phyloP scores from a whole-genome alignment of 1,140 invertebrate species.

The Whitmania pigra region DNA sequence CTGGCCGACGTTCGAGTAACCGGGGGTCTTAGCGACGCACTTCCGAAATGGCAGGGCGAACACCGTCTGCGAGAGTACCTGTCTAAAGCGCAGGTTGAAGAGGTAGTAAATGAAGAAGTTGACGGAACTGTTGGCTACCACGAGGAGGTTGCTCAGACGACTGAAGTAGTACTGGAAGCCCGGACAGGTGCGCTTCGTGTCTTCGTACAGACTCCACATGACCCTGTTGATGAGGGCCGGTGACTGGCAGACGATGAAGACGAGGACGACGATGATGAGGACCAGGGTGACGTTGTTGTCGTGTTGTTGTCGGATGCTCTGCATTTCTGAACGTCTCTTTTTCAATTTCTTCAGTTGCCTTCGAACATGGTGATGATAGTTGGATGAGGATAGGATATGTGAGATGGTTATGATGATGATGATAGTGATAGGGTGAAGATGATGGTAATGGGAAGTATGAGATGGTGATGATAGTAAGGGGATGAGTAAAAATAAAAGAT shows the following conservation, averaged over 20 bases:
- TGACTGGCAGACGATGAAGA: constrained; percentile 21
- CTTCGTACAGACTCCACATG: constrained; percentile 18
- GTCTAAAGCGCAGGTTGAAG: constrained; percentile 24
- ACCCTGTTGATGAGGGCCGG: constrained; percentile 24
- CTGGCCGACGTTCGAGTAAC: background rate
- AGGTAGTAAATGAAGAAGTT: constrained; percentile 25
- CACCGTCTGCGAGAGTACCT: constrained; percentile 9
- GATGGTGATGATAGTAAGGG: background rate
- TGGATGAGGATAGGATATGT: no score
- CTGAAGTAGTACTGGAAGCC: constrained; percentile 26
- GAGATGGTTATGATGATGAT: constrained; percentile 6
- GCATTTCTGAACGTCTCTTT: constrained; percentile 23
- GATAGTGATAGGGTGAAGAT: background rate
- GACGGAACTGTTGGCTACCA: constrained; percentile 21
- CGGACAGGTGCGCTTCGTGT: constrained; percentile 17
- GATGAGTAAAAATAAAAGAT: no score
- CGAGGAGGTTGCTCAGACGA: constrained; percentile 21
- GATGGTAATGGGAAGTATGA: no score
- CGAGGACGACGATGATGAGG: constrained; percentile 22
- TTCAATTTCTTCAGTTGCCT: constrained; percentile 12
- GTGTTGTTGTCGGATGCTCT: constrained; percentile 25
- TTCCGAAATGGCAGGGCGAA: background rate
- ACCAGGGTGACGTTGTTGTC: constrained; percentile 27
- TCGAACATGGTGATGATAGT: background rate
- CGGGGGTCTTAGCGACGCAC: background rate